Evolutionary conservation across 2,113 vertebrate species (phyloP).

Genomic region (Seriola aureovittata): DNA sequence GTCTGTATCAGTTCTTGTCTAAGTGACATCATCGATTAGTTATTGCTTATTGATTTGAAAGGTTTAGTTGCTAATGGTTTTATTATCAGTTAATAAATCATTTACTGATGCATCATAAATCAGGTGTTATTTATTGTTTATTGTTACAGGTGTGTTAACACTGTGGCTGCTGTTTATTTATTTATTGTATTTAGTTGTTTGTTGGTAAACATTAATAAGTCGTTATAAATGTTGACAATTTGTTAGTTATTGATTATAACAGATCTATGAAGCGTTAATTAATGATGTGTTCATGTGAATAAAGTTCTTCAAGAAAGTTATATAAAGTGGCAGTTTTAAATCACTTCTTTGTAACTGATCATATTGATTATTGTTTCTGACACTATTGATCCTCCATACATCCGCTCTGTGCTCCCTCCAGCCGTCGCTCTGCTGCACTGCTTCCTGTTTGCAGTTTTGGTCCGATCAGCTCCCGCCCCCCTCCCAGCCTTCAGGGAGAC

Average conservation of each 20-base stretch:
- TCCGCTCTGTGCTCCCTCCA: neutral
- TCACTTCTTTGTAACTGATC: too few relatives aligned
- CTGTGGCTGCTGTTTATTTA: neutral
- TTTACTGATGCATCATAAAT: too few relatives aligned
- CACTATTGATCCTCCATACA: neutral
- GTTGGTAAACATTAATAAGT: neutral
- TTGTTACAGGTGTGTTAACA: too few relatives aligned
- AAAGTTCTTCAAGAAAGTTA: neutral
- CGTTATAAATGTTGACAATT: too few relatives aligned
- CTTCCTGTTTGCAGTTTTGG: constrained; percentile 47
- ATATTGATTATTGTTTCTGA: neutral
- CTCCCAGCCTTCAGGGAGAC: constrained; percentile 71
- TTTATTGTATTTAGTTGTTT: neutral
- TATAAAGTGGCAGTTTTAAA: too few relatives aligned
- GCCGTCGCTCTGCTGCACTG: constrained; percentile 57
- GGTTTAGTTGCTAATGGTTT: too few relatives aligned
- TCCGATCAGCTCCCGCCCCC: constrained; percentile 57
- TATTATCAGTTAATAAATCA: too few relatives aligned
- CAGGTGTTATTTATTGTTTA: too few relatives aligned
- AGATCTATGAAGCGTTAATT: neutral
- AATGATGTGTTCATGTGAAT: neutral
- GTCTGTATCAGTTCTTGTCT: too few relatives aligned
- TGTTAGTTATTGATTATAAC: too few relatives aligned
- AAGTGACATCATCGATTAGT: too few relatives aligned
- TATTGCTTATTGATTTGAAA: too few relatives aligned